Evolutionary conservation across 2,113 vertebrate species (phyloP).

Genomic region (Chinchilla lanigera): DNA sequence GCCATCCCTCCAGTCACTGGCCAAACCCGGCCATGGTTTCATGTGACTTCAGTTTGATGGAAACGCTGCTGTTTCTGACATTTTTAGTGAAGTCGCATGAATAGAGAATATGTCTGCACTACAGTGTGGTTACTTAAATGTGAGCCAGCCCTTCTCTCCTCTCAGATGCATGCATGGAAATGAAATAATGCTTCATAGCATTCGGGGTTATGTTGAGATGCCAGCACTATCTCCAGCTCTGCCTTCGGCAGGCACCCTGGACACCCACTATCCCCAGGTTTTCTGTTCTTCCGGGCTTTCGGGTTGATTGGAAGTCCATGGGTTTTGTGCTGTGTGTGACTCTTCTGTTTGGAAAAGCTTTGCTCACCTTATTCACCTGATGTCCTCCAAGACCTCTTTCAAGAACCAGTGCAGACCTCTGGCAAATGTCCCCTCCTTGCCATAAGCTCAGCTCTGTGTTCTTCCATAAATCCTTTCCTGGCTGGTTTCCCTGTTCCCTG

Average conservation of each 20-base stretch:
- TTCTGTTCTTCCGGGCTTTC: not conserved
- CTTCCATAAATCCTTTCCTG: not conserved
- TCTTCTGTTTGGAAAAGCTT: not conserved
- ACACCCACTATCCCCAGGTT: not conserved
- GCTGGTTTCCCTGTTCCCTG: not conserved
- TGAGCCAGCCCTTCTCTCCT: not conserved
- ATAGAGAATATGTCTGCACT: not conserved
- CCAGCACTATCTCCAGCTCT: not conserved
- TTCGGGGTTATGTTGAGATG: not conserved
- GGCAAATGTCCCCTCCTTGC: not conserved
- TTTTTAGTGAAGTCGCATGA: not conserved
- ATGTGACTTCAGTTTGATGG: not conserved
- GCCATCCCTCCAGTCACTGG: not conserved
- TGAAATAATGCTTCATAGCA: not conserved
- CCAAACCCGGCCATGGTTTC: not conserved
- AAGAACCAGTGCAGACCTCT: not conserved
- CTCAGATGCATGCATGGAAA: not conserved
- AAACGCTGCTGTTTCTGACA: not conserved
- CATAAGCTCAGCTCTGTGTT: not conserved
- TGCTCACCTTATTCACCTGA: not conserved
- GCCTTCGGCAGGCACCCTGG: not conserved
- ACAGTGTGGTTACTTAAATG: not conserved
- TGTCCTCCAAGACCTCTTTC: not conserved
- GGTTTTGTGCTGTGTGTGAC: not conserved
- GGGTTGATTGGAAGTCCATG: not conserved